A percentile compares a stretch with the other conserved stretches of the same genome.
Conservation (phyloP, 2,113 vertebrate species). For the Guaruba guarouba region DNA sequence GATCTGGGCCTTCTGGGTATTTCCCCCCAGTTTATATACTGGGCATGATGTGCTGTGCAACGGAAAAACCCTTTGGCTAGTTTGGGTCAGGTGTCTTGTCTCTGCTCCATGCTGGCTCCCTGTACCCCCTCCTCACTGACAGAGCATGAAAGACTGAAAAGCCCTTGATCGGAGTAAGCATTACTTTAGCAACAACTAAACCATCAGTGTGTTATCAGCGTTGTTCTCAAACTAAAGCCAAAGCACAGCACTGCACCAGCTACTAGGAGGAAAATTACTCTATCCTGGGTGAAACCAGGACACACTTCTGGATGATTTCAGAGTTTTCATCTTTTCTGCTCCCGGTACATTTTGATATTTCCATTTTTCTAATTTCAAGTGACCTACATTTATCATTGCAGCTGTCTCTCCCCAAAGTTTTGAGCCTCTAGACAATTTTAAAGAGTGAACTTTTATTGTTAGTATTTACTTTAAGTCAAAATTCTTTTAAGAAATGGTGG, state of each 20-base stretch:
- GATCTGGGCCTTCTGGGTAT: neutral
- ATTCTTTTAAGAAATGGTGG: neutral
- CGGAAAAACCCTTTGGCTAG: neutral
- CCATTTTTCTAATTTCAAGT: neutral
- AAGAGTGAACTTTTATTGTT: neutral
- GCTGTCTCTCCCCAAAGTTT: neutral
- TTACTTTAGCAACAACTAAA: neutral
- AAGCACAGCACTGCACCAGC: neutral
- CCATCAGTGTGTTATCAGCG: neutral
- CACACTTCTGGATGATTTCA: neutral
- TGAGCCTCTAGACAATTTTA: neutral
- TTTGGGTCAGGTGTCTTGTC: neutral
- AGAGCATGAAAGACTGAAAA: neutral
- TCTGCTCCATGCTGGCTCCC: neutral
- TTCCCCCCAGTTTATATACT: neutral
- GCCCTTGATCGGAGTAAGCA: neutral
- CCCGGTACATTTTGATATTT: neutral
- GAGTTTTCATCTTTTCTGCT: neutral
- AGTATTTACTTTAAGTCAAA: neutral
- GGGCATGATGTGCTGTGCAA: neutral
- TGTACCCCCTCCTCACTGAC: neutral
- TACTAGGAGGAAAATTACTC: neutral
- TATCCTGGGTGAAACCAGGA: neutral
- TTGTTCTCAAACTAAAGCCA: neutral
- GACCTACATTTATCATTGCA: neutral